A percentile compares a stretch with the other conserved stretches of the same genome.
Conservation (phyloP, 2,797 vertebrate species). For the Antennarius maculatus region DNA sequence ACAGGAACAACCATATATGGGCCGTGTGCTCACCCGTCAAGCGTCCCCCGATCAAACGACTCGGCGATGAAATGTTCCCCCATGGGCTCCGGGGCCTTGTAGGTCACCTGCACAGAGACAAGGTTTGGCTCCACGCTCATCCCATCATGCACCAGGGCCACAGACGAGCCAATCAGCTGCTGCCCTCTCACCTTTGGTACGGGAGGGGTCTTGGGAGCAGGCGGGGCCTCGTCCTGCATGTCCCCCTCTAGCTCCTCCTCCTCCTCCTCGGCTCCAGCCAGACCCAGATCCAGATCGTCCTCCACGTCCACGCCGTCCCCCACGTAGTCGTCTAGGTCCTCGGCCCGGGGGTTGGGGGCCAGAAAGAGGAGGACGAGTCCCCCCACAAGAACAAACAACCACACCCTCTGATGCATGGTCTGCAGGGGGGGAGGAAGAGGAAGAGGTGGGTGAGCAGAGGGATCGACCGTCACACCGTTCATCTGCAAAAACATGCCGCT, state of each 20-base stretch:
- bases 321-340: conserved; percentile 81
- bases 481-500: no score
- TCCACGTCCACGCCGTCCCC: conserved; percentile 83
- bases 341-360: conserved; percentile 66
- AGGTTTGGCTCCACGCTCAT: background rate
- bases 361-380: conserved; percentile 64
- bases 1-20: background rate
- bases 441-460: background rate
- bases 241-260: conserved; percentile 43
- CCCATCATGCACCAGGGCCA: no score
- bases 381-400: conserved; percentile 83
- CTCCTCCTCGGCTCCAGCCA: conserved; percentile 31
- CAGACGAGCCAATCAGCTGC: background rate
- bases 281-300: conserved; percentile 70
- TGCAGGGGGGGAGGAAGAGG: conserved; percentile 50
- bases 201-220: conserved; percentile 71
- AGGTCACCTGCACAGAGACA: conserved; percentile 85
- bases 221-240: conserved; percentile 33
- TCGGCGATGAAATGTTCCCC: conserved; percentile 94
- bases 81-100: conserved; percentile 92
- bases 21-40: conserved; percentile 87
- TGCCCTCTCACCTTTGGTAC: conserved; percentile 86
- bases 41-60: conserved; percentile 92
- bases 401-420: conserved; percentile 90
- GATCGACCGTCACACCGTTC: no score